Evolutionary conservation across 2,797 vertebrate species (phyloP).

Genomic region (Malacoctenus gilli): DNA sequence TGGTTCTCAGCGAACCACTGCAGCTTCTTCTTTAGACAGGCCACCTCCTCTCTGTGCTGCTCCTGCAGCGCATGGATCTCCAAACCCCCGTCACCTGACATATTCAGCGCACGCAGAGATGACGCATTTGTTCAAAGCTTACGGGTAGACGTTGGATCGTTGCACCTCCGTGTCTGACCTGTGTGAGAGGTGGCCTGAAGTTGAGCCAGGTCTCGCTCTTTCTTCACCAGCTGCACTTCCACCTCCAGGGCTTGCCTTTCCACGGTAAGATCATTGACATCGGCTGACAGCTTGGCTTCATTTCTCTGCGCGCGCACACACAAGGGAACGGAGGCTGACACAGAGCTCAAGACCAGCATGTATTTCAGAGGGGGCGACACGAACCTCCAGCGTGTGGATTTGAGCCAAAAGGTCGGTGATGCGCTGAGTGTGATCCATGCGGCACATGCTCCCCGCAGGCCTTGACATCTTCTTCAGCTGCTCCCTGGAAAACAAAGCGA

Average conservation of each 20-base stretch:
- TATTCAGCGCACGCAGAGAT: neutral
- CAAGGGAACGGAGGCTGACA: no score
- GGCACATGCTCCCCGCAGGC: conserved; percentile 58
- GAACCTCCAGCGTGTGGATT: conserved; percentile 82
- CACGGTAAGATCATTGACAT: conserved; percentile 83
- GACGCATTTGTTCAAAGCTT: no score
- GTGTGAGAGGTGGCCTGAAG: conserved; percentile 74
- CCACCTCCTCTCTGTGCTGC: conserved; percentile 85
- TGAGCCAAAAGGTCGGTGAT: conserved; percentile 84
- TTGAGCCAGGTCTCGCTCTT: conserved; percentile 86
- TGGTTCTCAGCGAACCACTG: conserved; percentile 95
- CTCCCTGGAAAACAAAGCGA: conserved; percentile 76
- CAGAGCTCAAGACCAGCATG: no score
- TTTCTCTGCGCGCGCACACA: conserved; percentile 76
- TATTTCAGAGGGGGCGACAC: neutral
- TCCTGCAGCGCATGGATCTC: conserved; percentile 85
- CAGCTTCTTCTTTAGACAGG: conserved; percentile 84
- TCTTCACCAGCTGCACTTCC: conserved; percentile 85
- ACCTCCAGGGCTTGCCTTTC: conserved; percentile 88
- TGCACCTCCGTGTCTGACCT: conserved; percentile 68
- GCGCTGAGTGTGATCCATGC: conserved; percentile 72
- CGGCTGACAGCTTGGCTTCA: conserved; percentile 82
- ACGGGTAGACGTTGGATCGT: no score
- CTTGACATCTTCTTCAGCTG: conserved; percentile 77
- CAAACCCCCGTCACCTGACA: conserved; percentile 83